Evolutionary conservation across 2,797 vertebrate species (phyloP).

Genomic region (Chiloscyllium punctatum): DNA sequence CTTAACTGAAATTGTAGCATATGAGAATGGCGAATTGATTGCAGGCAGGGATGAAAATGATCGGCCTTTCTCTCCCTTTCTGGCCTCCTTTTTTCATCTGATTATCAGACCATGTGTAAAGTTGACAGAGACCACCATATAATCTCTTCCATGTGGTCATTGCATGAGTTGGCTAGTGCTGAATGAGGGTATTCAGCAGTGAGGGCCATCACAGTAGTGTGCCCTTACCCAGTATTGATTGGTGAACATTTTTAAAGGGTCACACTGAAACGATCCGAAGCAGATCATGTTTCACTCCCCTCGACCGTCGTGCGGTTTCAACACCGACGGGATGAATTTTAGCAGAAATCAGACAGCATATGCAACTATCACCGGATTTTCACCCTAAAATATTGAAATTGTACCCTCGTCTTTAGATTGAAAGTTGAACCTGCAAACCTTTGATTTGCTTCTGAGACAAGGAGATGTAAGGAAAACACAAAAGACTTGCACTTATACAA

Average conservation of each 20-base stretch:
- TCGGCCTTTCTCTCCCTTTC: background rate
- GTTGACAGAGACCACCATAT: background rate
- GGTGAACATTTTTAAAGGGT: background rate
- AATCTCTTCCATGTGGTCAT: background rate
- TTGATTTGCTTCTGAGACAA: background rate
- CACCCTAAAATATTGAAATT: background rate
- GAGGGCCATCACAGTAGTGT: background rate
- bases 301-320: background rate
- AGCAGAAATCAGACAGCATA: background rate
- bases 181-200: background rate
- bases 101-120: background rate
- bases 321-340: background rate
- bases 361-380: background rate
- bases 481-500: background rate
- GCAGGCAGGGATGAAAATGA: background rate
- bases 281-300: background rate
- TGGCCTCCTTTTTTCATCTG: background rate
- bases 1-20: background rate
- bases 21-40: background rate
- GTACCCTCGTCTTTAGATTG: background rate
- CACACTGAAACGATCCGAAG: background rate
- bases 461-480: background rate
- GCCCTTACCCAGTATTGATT: background rate
- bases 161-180: background rate
- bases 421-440: background rate